Conservation (phyloP, 2,113 vertebrate genomes). For the Eurypyga helias region DNA sequence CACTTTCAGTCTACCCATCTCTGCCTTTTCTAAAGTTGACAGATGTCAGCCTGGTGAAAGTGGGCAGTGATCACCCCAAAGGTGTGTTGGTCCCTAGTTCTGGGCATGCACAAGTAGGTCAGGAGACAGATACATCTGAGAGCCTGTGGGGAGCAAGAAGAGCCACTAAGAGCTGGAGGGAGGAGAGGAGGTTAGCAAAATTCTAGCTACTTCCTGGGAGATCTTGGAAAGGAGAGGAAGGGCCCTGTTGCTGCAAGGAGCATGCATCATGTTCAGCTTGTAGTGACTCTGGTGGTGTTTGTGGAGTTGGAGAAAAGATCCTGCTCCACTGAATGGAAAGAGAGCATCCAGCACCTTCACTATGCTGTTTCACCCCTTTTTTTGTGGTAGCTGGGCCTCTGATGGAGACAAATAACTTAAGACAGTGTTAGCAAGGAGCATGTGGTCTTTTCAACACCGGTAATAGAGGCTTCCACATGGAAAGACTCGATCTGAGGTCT, state of each 20-base stretch:
- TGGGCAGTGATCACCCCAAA: not conserved
- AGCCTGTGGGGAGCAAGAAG: not conserved
- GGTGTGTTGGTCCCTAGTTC: not conserved
- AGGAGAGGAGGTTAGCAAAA: not conserved
- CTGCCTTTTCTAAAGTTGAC: not conserved
- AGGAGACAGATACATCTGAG: not conserved
- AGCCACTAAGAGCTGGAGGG: not conserved
- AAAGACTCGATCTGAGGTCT: not conserved
- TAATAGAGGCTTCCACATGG: not conserved
- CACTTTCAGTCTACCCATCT: not conserved
- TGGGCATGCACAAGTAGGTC: not conserved
- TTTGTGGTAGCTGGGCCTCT: not conserved
- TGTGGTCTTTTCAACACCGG: not conserved
- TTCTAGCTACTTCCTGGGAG: not conserved
- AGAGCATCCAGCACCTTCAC: not conserved
- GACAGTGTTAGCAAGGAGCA: not conserved
- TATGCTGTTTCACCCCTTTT: rapidly evolving
- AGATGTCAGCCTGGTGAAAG: not conserved
- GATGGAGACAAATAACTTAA: not conserved
- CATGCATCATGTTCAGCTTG: not conserved
- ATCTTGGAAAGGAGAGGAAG: not conserved
- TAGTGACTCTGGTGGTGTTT: not conserved
- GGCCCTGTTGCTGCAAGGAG: not conserved
- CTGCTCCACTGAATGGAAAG: not conserved
- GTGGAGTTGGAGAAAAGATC: not conserved